Evolutionary conservation across 2,113 vertebrate genomes (phyloP).

Genomic region (Clarias magur): DNA sequence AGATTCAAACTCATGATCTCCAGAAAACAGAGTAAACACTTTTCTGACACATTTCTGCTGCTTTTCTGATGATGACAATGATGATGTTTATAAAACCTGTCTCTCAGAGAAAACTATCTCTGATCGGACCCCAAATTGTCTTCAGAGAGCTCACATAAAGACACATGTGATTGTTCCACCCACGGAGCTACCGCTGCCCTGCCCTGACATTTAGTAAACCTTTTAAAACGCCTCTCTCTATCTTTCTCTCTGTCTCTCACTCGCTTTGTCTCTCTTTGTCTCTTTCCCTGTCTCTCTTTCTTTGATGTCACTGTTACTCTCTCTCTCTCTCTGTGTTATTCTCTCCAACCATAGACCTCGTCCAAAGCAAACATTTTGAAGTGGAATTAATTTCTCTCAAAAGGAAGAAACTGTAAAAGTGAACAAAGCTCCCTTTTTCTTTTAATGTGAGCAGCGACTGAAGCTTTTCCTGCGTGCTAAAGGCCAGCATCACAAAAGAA

Average conservation of each 20-base stretch:
- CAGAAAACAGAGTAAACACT: neutral
- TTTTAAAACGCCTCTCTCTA: neutral
- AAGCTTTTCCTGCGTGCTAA: conserved; percentile 33
- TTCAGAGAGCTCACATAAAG: neutral
- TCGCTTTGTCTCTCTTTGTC: neutral
- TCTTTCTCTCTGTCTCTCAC: neutral
- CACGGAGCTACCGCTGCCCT: neutral
- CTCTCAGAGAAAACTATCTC: neutral
- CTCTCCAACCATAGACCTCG: neutral
- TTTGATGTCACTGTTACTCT: neutral
- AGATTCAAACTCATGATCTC: too few species aligned
- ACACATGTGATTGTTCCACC: neutral
- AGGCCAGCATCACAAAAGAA: conserved; percentile 13
- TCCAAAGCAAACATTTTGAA: conserved; percentile 51
- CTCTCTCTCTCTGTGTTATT: neutral
- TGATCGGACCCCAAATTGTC: neutral
- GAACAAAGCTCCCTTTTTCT: conserved; percentile 33
- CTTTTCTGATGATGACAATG: neutral
- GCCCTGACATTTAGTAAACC: conserved; percentile 27
- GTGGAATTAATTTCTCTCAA: conserved; percentile 47
- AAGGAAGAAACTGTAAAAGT: conserved; percentile 11
- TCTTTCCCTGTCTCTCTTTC: neutral
- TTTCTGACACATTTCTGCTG: neutral
- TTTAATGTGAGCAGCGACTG: conserved; percentile 12
- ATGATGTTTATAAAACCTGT: neutral